Conservation (phyloP, 2,113 vertebrate genomes). For the Pterocles gutturalis region DNA sequence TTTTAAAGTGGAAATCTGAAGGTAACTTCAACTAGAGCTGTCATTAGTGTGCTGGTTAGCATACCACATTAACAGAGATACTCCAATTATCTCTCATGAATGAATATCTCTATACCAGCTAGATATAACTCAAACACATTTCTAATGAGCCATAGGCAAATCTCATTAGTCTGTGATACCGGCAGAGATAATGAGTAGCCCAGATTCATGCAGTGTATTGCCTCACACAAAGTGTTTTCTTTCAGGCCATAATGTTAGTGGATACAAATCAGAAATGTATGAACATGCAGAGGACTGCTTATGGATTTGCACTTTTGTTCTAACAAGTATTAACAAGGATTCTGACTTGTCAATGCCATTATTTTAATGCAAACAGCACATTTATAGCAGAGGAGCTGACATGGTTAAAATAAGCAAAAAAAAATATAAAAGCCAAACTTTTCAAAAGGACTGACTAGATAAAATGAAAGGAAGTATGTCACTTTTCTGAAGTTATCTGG, state of each 20-base stretch:
- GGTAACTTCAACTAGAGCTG: neutral
- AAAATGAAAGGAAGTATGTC: neutral
- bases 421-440: neutral
- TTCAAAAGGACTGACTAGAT: neutral
- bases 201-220: neutral
- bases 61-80: constrained; percentile 2
- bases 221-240: neutral
- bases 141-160: constrained; percentile 46
- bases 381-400: neutral
- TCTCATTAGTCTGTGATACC: constrained; percentile 52
- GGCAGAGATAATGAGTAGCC: constrained; percentile 29
- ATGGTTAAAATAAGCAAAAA: neutral
- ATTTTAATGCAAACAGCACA: neutral
- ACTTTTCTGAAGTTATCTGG: neutral
- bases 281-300: neutral
- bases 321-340: neutral
- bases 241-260: neutral
- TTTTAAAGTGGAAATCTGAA: neutral
- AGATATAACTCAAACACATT: neutral
- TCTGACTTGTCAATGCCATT: neutral
- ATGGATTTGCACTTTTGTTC: neutral
- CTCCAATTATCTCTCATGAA: constrained; percentile 18
- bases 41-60: neutral
- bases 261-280: neutral
- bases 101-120: neutral